These are phyloP conservation scores for Clitarchus hookeri DNA, from an alignment of 2,888 invertebrate species.

Conservation along the genomic window DNA sequence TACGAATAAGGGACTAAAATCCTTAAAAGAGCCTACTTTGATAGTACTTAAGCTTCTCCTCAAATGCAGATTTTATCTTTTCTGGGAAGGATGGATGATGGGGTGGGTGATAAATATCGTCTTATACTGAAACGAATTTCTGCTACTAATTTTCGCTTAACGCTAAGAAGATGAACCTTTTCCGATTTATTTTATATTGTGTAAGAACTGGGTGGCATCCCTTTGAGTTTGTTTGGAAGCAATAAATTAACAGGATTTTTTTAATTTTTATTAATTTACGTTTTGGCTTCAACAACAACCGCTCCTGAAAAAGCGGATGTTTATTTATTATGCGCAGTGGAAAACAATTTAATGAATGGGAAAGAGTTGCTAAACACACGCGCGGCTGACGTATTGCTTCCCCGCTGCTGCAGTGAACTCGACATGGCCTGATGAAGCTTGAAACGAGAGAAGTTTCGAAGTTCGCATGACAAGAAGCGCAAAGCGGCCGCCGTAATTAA, in stretches of 20 bases:
- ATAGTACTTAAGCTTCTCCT: too few relatives aligned
- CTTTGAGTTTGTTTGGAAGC: background rate
- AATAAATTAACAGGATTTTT: background rate
- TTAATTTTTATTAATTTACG: background rate
- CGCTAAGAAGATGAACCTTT: too few relatives aligned
- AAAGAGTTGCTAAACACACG: background rate
- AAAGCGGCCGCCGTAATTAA: background rate
- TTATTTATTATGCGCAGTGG: background rate
- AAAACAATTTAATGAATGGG: background rate
- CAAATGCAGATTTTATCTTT: too few relatives aligned
- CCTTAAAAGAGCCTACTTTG: too few relatives aligned
- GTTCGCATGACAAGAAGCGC: background rate
- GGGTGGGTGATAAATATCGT: too few relatives aligned
- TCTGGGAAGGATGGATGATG: too few relatives aligned
- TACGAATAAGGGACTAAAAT: too few relatives aligned
- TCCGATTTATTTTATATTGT: too few relatives aligned
- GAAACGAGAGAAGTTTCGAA: background rate
- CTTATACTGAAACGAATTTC: too few relatives aligned
- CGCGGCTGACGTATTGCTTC: too few relatives aligned
- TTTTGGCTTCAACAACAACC: background rate
- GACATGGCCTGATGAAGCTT: background rate
- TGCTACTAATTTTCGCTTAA: too few relatives aligned
- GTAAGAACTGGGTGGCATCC: background rate
- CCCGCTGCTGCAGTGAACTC: background rate
- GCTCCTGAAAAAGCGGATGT: background rate